Evolutionary conservation across 1,140 invertebrate genomes (phyloP), one percentile per base, ranked within the genome.

Genomic region (Ylistrum balloti): DNA sequence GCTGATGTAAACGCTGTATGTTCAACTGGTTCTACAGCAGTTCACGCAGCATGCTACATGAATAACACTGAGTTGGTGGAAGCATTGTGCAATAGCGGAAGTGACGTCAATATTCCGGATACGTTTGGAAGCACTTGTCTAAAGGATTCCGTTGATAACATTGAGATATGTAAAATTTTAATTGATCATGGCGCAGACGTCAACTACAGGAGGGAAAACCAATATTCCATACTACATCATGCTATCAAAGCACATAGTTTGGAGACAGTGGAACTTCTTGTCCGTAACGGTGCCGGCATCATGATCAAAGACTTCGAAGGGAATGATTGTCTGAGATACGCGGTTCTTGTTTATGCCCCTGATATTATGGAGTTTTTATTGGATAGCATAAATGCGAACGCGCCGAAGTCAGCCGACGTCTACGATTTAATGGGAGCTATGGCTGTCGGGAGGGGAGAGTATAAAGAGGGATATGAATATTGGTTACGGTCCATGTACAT

Each of bases 341-440:
- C 90, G 33, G 87, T 87, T 33, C 85, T 90, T 1, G n/a, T 41
- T 2, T 35, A 33, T 17, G 17, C 33, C 32, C 33, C 74, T 0
- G 90, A 88, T 86, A 90, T 90, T 41, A 87, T 90, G 28, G 48
- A 90, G 15, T 88, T 45, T 33, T 86, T 90, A 22, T 33, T 90
- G 34, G 48, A 85, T 33, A 88, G 33, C 3, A 34, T 38, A 9
- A 2, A 86, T n/a, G 33, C 38, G 9, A 45, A 38, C 56, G 85
- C 33, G 33, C 38, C 35, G 10, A 35, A 85, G 33, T 48, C 86
- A 22, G 34, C 74, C 85, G 35, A 88, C 35, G 33, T 74, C 1
- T 90, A 88, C 32, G 87, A 86, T 38, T 33, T 90, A 33, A 35
- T 90, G 45, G 87, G 87, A 15, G 90, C 87, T 22, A 87, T 38